Percentiles rank a stretch among this genome's conserved stretches.
phyloP scores from a whole-genome alignment of 2,797 vertebrate genomes.

The Nasua narica region DNA sequence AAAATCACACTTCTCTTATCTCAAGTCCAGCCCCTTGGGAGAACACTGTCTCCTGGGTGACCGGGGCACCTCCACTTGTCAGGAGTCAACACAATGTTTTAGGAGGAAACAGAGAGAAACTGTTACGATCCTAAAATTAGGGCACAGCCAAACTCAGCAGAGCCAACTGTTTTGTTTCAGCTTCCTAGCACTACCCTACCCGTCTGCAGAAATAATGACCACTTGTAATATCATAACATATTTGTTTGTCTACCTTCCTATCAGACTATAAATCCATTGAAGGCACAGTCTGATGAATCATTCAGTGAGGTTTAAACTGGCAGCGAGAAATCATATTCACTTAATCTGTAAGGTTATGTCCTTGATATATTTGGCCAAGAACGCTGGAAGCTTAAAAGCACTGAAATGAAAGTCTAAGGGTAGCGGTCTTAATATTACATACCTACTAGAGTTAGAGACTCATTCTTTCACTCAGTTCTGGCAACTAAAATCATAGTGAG shows the following conservation, averaged over 20 bases:
- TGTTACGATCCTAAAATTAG: not conserved
- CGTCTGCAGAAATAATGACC: not conserved
- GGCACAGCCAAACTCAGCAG: not conserved
- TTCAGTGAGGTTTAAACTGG: not conserved
- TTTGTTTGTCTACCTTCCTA: not conserved
- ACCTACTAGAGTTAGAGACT: not conserved
- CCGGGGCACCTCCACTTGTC: not conserved
- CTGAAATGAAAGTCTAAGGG: not conserved
- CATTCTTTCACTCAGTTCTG: not conserved
- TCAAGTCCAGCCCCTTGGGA: not conserved
- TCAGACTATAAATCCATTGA: not conserved
- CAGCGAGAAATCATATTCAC: not conserved
- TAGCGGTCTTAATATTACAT: not conserved
- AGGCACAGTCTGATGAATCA: not conserved
- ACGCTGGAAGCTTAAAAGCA: not conserved
- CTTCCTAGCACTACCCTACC: not conserved
- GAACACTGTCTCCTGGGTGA: not conserved
- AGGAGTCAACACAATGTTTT: not conserved
- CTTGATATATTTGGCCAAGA: not conserved
- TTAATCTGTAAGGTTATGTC: not conserved
- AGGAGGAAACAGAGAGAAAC: constrained; percentile 30
- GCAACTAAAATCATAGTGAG: not conserved
- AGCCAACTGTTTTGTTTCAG: not conserved
- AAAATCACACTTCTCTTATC: not conserved
- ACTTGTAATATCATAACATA: not conserved